Evolutionary conservation across 2,888 invertebrate species (phyloP), one percentile per base, ranked within the genome.

Genomic region (Caenorhabditis sp.): DNA sequence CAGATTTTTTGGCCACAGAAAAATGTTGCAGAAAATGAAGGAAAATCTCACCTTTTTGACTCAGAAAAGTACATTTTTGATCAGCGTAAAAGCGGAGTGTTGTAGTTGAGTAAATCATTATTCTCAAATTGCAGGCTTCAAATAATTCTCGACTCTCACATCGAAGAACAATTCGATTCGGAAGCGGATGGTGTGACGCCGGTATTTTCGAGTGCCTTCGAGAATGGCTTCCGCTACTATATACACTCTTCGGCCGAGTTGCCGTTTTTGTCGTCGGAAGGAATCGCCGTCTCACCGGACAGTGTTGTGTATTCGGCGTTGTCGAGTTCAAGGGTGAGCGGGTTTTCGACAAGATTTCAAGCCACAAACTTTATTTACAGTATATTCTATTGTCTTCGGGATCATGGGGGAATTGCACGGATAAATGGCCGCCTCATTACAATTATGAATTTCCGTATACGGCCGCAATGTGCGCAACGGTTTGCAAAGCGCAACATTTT

Each of bases 161-260:
- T 76, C 12, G 85, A 85, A 50, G 83, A 85, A 55, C 82, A 85
- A 51, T 81, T 79, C 50, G 76, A 78, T 57, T 70, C 58, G 68
- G 76, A 66, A 54, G 66, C 61, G 4, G 37, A 77, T 36, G 75
- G 71, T 10, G 67, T 71, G 14, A 72, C 66, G 19, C 79, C 80
- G 8, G 76, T 79, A 1, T 83, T 83, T 60, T 64, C 81, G n/a
- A 81, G 81, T 64, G 77, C 79, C 23, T 82, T 83, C 66, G 85
- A 86, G 62, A 83, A 79, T 58, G 86, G 86, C 8, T 85, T 84
- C 66, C 76, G 84, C 43, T 86, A 79, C 64, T 86, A 79, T 63
- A 79, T 86, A 8, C 84, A 86, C 68, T 72, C 79, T 17, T 69
- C 71, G n/a, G 69, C 80, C 53, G 77, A 76, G 17, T 70, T 83